Evolutionary conservation across 2,888 invertebrate genomes (phyloP), one percentile per base, ranked within the genome.

Genomic region (Gari tellinella): DNA sequence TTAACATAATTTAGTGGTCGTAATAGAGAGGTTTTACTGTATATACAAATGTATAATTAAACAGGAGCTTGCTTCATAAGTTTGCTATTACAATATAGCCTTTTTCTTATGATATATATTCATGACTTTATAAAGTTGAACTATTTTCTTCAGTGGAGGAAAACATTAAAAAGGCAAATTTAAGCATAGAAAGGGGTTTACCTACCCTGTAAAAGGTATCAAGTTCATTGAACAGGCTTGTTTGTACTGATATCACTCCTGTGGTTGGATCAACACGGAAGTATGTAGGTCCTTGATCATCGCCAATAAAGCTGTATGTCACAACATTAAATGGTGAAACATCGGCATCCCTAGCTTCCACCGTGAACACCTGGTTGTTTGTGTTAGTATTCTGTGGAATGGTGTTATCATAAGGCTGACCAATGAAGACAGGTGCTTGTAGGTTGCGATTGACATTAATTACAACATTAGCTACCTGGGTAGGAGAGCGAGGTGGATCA

Each of bases 251-350:
- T 40, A 86, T 73, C 8, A 61, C 43, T 40, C 89, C 89, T 23
- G 74, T 68, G 31, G 49, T 68, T 1, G 77, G 14, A 49, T 85
- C 80, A 53, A 90, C 78, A 43, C 70, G 63, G 76, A 90, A 90
- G 78, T 83, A 86, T 1, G 75, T 66, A 14, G 86, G 83, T n/a
- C 86, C 82, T 49, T 78, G 75, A 21, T 73, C 82, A 72, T 85
- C 85, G 0, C 87, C 86, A 37, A 83, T 80, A 15, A 89, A 78
- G 58, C 80, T 84, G 63, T 88, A 89, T 4, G 80, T 68, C 1
- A 89, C 64, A 0, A 65, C 76, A 58, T 88, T 87, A 80, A 84
- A 85, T 8, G 89, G 89, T 7, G 81, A 56, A 3, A 45, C 55
- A 67, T 86, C 86, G 25, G 60, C 48, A 55, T 86, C 86, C 15